These are phyloP conservation scores for Pteria penguin DNA, from an alignment of 2,888 invertebrate species.

Conservation along the genomic window DNA sequence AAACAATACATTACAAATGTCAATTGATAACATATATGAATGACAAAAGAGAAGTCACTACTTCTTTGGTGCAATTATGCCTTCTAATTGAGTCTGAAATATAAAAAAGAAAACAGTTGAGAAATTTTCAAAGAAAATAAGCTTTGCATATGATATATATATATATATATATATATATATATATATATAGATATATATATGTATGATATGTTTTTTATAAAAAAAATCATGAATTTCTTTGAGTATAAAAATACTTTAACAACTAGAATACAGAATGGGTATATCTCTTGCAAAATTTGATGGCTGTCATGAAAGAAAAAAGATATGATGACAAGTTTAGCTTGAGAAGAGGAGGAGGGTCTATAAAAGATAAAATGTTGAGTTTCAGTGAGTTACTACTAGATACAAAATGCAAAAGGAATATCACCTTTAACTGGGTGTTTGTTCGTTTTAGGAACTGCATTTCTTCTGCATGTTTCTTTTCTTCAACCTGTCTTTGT, in stretches of 20 bases:
- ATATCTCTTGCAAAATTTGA: too few species aligned
- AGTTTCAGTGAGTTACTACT: too few species aligned
- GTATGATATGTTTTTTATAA: too few species aligned
- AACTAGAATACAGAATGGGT: neutral
- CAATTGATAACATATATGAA: too few species aligned
- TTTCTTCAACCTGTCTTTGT: constrained; percentile 92
- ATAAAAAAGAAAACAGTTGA: constrained; percentile 46
- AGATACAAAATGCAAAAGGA: too few species aligned
- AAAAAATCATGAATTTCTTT: neutral
- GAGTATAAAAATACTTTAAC: neutral
- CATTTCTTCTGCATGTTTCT: constrained; percentile 94
- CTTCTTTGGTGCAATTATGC: constrained; percentile 96
- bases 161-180: neutral
- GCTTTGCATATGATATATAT: neutral
- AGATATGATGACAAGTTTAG: too few species aligned
- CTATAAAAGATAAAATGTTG: neutral
- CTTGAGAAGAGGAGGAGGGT: too few species aligned
- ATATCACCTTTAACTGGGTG: constrained; percentile 90
- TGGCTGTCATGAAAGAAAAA: neutral
- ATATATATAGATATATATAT: too few species aligned
- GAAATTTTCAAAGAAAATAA: neutral
- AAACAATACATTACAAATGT: too few species aligned
- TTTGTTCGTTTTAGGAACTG: constrained; percentile 95
- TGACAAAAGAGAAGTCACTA: too few species aligned
- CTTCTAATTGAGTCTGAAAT: constrained; percentile 92